Base-by-base conservation (phyloP, 1,140 invertebrate genomes). In the Tribolium castaneum region DNA sequence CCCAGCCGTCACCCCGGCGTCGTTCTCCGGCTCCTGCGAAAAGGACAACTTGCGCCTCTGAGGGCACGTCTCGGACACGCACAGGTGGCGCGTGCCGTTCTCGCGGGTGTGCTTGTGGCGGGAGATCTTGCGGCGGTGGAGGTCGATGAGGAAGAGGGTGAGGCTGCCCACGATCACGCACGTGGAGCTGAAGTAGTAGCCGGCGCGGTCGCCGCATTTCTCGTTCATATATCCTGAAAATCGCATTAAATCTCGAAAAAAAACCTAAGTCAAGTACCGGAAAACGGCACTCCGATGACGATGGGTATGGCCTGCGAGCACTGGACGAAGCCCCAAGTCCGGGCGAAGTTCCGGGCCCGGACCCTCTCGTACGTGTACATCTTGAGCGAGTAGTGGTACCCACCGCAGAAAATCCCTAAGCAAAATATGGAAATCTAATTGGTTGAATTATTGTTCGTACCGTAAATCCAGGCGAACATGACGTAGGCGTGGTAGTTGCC, bases 321-420 rank as follows among this genome's bases (percentile, higher is more conserved):
- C 85, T 96, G 95, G n/a, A 97, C 92, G 85, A 95, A 97, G 56
- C 94, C 94, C 95, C 95, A 97, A 0, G 95, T 95, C 73, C 94
- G 89, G 0, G 95, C 93, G 86, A 97, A 97, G 86, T 97, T 94
- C 76, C 94, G 89, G 0, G 94, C 94, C 45, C 94, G 88, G 6
- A 96, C 94, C 80, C 94, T 89, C 86, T 97, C 95, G 83, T 96
- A 95, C 0, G 94, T 95, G 87, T 96, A 96, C 92, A 96, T 95
- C 86, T 96, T 96, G 22, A 97, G 88, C 9, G 94, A 94, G 84
- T 96, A 96, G 84, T 95, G 93, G 87, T 96, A 96, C 6, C 94
- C 95, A 16, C 93, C 93, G 84, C 92, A 94, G 86, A 94, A 94
- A 77, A 95, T 92, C 14, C 93, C 92, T 92, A 83, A 3, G 81